phyloP scores from a whole-genome alignment of 1,140 invertebrate species.

The Cherax quadricarinatus region DNA sequence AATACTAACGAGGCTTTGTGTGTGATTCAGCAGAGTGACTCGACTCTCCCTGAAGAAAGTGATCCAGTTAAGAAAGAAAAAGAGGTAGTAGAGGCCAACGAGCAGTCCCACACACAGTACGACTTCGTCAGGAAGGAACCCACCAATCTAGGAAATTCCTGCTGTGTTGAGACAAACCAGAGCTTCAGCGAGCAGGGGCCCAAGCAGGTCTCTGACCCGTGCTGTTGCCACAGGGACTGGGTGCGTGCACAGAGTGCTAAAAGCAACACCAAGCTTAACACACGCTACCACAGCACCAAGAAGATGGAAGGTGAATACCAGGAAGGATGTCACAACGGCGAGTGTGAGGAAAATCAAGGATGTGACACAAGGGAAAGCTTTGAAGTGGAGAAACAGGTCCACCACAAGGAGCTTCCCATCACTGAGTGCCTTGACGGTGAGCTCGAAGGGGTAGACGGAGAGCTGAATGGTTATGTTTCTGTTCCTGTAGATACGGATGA shows the following conservation, averaged over 20 bases:
- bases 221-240: slow-evolving; percentile 20
- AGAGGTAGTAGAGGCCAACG: neutral
- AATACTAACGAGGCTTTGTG: neutral
- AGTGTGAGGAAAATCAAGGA: neutral
- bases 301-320: slow-evolving; percentile 4
- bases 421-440: slow-evolving; percentile 50
- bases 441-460: neutral
- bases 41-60: neutral
- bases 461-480: too few species aligned
- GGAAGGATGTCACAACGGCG: neutral
- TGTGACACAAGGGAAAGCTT: neutral
- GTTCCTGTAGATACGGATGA: too few species aligned
- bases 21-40: neutral
- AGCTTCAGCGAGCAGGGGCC: neutral
- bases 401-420: slow-evolving; percentile 12
- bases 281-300: neutral
- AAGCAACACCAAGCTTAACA: neutral
- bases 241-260: neutral
- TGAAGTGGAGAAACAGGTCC: neutral
- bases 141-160: too few species aligned
- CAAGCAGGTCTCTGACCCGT: neutral
- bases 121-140: too few species aligned
- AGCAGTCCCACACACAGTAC: neutral
- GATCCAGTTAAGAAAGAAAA: neutral
- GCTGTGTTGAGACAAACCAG: too few species aligned